phyloP scores from a whole-genome alignment of 2,888 invertebrate genomes.

The Amphipoea oculea region DNA sequence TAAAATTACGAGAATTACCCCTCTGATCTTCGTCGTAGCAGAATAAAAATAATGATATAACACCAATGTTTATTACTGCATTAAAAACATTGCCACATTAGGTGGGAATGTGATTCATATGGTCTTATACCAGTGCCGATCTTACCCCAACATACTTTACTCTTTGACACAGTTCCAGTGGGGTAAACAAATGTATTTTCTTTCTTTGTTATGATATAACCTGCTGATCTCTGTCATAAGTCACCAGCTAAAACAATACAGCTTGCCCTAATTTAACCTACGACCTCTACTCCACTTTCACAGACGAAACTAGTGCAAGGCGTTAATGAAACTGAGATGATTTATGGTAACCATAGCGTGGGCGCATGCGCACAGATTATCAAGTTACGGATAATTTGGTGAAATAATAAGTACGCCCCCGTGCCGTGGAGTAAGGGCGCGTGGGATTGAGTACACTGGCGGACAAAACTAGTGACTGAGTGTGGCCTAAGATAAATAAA shows the following conservation, averaged over 20 bases:
- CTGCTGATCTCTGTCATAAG: neutral
- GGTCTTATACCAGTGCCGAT: no score
- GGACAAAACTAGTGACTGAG: slow-evolving; percentile 28
- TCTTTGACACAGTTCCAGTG: no score
- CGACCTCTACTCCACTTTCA: slow-evolving; percentile 51
- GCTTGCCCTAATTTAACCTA: slow-evolving; percentile 30
- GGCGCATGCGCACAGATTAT: slow-evolving; percentile 69
- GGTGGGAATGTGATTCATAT: no score
- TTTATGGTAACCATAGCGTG: slow-evolving; percentile 68
- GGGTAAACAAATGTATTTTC: no score
- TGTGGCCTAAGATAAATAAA: neutral
- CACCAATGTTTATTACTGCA: no score
- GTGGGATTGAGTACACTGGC: slow-evolving; percentile 63
- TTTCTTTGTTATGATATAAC: no score
- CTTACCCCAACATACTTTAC: no score
- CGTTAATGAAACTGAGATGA: slow-evolving; percentile 66
- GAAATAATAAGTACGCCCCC: slow-evolving; percentile 78
- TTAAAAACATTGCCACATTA: no score
- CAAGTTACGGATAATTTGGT: slow-evolving; percentile 76
- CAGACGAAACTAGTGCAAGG: slow-evolving; percentile 55
- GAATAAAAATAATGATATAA: no score
- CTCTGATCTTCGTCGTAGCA: no score
- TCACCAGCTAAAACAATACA: slow-evolving; percentile 14
- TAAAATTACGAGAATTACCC: no score
- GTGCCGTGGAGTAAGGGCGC: slow-evolving; percentile 55